Base-by-base conservation (phyloP, 2,113 vertebrate species). In the Dicerorhinus sumatrensis region DNA sequence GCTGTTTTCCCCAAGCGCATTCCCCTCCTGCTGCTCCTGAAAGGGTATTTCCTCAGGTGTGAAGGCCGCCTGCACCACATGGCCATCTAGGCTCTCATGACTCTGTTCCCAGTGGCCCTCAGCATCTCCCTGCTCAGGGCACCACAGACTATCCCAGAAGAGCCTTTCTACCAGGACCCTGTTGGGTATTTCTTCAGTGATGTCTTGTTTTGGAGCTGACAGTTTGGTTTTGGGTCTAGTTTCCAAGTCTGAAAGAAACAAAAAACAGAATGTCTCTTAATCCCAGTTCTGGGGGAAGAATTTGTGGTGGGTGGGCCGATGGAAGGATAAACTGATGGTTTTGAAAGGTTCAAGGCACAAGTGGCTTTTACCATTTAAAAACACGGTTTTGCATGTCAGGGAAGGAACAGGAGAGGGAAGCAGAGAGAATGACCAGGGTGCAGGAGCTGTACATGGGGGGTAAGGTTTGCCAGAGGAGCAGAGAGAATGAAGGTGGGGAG, bases 191-290 rank as follows among this genome's bases (percentile, higher is more conserved):
- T 85, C 87, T 70, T 76, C 77, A 85, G 46, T 54, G 83, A 48
- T 20, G 18, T 25, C 70, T 80, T 46, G 63, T 27, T 91, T 81
- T 60, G 16, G 36, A 67, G 69, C 27, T 23, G 33, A 90, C 13
- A 36, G 62, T 80, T n/a, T 91, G 36, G 3, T 63, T 96, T 88
- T 36, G 70, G 89, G 63, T 70, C 27, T 83, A 25, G 42, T 80
- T 80, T 96, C 88, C 46, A 87, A 94, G 46, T 85, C 95, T 92
- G 33, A 77, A 95, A 97, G 65, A 84, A 87, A 89, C 5, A 91
- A 85, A 81, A 67, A 83, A 31, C 21, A 33, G 54, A 87, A 90
- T 48, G 12, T 86, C 8, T 48, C n/a, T 90, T 60, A 73, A 48
- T 87, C 33, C 13, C 58, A 21, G 31, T 51, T 73, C 27, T 7